Percentiles rank a stretch among this genome's conserved stretches.
phyloP scores from a whole-genome alignment of 37 sponge, comb jelly and placozoan genomes.

The Spongilla lacustris region DNA sequence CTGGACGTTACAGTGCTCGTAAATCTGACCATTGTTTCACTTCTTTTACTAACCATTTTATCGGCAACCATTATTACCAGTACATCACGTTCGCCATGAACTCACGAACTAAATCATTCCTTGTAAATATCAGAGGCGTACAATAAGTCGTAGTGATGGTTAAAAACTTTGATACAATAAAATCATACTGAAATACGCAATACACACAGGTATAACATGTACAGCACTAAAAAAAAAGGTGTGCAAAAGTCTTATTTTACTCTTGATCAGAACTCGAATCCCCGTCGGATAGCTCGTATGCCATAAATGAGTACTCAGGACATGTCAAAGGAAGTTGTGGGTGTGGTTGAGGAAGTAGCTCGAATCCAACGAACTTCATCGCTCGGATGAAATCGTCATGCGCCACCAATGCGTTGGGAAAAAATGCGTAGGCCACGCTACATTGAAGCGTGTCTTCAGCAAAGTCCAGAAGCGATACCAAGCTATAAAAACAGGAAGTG shows the following conservation, averaged over 20 bases:
- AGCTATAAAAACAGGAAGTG: background rate
- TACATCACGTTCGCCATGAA: no score
- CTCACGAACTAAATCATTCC: no score
- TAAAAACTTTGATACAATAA: no score
- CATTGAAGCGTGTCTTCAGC: background rate
- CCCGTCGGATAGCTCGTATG: background rate
- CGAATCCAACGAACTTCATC: background rate
- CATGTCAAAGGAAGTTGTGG: background rate
- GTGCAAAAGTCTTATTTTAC: background rate
- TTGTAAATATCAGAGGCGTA: no score
- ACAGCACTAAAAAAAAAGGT: no score
- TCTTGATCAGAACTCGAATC: background rate
- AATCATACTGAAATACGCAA: no score
- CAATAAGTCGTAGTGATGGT: no score
- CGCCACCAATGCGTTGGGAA: background rate
- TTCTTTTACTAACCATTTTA: no score
- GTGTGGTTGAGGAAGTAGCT: background rate
- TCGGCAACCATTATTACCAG: no score
- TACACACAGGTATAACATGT: no score
- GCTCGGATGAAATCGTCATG: background rate
- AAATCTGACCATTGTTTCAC: no score
- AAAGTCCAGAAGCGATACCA: background rate
- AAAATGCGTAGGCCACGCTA: background rate
- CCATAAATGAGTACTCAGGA: background rate
- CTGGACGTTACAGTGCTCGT: no score